Conservation (phyloP, 2,888 invertebrate species). For the Drosophila paramelanica region DNA sequence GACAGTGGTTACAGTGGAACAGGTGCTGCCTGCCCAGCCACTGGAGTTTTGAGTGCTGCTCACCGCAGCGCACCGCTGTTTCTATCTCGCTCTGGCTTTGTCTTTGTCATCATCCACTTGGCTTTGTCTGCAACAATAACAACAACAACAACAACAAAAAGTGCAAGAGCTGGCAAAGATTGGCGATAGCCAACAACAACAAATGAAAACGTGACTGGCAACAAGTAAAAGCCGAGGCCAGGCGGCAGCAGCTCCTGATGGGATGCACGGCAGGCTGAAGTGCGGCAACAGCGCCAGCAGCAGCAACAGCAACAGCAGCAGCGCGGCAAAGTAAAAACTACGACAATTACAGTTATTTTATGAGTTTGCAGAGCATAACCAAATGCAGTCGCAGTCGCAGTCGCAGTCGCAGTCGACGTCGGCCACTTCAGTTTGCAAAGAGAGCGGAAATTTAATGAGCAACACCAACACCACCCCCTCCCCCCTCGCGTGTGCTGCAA, state of each 20-base stretch:
- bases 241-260: conserved; percentile 21
- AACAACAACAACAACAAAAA: conserved; percentile 22
- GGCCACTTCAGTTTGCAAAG: conserved; percentile 73
- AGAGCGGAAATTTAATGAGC: conserved; percentile 79
- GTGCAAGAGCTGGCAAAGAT: conserved; percentile 54
- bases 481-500: conserved; percentile 29
- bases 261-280: conserved; percentile 34
- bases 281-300: conserved; percentile 66
- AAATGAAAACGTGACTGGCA: conserved; percentile 66
- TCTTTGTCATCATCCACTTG: conserved; percentile 49
- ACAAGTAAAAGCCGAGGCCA: conserved; percentile 58
- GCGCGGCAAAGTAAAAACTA: conserved; percentile 57
- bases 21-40: conserved; percentile 56
- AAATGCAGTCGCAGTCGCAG: conserved; percentile 29
- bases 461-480: conserved; percentile 18
- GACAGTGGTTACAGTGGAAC: conserved; percentile 31
- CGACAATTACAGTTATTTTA: conserved; percentile 81
- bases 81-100: conserved; percentile 8
- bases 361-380: conserved; percentile 80
- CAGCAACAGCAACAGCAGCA: conserved; percentile 61
- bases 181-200: conserved; percentile 37
- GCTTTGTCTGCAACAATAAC: conserved; percentile 32
- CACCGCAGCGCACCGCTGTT: background rate
- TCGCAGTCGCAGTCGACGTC: background rate
- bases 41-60: conserved; percentile 12